These are phyloP conservation scores for Andrena chrysosceles DNA, from an alignment of 2,888 invertebrate species.

Conservation along the genomic window DNA sequence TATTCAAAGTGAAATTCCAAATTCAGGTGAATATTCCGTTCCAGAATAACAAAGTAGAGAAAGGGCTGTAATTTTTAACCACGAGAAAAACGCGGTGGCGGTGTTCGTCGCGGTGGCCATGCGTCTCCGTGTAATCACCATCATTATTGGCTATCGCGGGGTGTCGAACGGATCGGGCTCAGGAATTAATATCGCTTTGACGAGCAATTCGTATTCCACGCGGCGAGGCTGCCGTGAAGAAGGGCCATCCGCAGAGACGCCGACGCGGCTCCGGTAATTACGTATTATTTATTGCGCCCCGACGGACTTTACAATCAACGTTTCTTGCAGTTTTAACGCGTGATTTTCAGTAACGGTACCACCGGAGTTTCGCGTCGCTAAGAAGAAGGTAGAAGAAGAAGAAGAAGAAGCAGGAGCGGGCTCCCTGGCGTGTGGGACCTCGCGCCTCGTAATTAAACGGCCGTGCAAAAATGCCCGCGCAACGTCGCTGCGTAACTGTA, in stretches of 20 bases:
- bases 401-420: constrained; percentile 1
- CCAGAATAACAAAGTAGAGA: too few species aligned
- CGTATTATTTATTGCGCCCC: constrained; percentile 52
- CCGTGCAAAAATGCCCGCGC: background rate
- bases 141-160: constrained; percentile 70
- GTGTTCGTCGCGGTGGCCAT: constrained; percentile 25
- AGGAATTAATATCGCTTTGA: constrained; percentile 69
- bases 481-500: constrained; percentile 25
- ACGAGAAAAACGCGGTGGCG: constrained; percentile 18
- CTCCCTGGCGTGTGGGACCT: constrained; percentile 35
- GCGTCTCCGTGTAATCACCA: constrained; percentile 60
- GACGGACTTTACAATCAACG: constrained; percentile 31
- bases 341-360: constrained; percentile 56
- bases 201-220: constrained; percentile 57
- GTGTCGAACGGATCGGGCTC: constrained; percentile 49
- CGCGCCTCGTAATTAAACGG: constrained; percentile 44
- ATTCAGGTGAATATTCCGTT: too few species aligned
- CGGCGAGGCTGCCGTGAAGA: constrained; percentile 15
- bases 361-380: background rate
- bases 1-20: too few species aligned
- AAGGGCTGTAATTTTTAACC: background rate
- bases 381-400: background rate
- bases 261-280: constrained; percentile 41
- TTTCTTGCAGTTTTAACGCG: constrained; percentile 43
- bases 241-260: constrained; percentile 17